Evolutionary conservation across 2,888 invertebrate species (phyloP), one percentile per base, ranked within the genome.

Genomic region (Perizoma flavofasciatum): DNA sequence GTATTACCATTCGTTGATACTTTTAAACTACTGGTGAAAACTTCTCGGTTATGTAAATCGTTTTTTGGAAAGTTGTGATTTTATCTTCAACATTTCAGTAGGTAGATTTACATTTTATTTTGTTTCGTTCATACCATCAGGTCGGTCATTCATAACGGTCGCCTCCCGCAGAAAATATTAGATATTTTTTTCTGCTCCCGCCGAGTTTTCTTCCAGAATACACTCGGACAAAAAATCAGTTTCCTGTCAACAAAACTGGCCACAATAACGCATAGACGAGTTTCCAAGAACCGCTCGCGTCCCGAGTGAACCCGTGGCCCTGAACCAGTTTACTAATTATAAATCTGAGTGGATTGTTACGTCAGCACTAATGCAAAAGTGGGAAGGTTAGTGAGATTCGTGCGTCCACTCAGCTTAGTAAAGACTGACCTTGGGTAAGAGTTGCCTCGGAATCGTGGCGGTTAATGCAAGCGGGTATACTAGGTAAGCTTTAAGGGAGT

Each of bases 251-350:
- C 70, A 71, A 69, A 52, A 57, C 65, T 70, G 66, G 67, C 67
- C 67, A 66, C 55, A 69, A 66, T 49, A 50, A 54, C 62, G 65
- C 65, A 63, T 56, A 66, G 64, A 52, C 60, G 69, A 39, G 65
- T 79, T 86, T 86, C 85, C 71, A 41, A 78, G 87, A 87, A 79
- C 74, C 67, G 63, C 65, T 77, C 71, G 69, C 67, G 60, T 71
- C 61, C 55, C 71, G 70, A 81, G 73, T 79, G 76, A 78, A 78
- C 77, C 72, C 67, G 53, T 78, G 86, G 79, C 90, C 90, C 78
- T 90, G 90, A 90, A 88, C 90, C 75, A 89, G 78, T 85, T 90
- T 80, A 78, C 79, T 83, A 83, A 78, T 78, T 75, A 79, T 77
- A 78, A 67, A 72, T 73, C 65, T 39, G 59, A 68, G 68, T 70